These are phyloP conservation scores for Lycia hirtaria DNA, from an alignment of 2,888 invertebrate genomes.

Conservation along the genomic window DNA sequence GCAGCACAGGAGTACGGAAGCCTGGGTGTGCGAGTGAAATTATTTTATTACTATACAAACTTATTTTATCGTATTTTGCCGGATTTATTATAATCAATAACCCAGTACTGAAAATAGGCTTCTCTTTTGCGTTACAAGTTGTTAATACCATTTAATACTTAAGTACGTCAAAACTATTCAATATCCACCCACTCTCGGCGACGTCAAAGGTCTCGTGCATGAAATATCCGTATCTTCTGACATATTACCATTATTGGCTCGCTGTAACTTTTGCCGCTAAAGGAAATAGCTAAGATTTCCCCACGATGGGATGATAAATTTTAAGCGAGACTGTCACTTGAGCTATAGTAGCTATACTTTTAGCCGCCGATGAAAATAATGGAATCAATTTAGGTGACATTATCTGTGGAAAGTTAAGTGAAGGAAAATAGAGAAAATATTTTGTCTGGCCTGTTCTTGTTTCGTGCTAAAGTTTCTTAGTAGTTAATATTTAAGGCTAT, in stretches of 20 bases:
- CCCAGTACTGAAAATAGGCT: no score
- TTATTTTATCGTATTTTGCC: no score
- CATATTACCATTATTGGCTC: conserved; percentile 31
- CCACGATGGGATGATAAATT: conserved; percentile 60
- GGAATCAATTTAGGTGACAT: conserved; percentile 33
- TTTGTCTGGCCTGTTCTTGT: background rate
- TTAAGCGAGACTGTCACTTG: conserved; percentile 43
- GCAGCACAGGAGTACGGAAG: no score
- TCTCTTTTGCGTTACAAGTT: no score
- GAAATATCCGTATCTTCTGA: conserved; percentile 10
- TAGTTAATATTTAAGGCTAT: no score
- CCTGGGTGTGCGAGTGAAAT: no score
- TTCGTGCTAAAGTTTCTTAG: background rate
- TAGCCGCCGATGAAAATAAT: conserved; percentile 23
- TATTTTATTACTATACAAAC: no score
- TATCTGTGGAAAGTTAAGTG: conserved; percentile 6
- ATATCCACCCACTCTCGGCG: background rate
- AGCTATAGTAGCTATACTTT: conserved; percentile 36
- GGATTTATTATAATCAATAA: no score
- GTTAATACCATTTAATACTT: no score
- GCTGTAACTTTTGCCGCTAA: conserved; percentile 19
- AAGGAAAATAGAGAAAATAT: background rate
- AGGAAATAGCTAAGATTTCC: conserved; percentile 63
- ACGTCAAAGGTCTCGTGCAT: conserved; percentile 7
- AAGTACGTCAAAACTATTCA: background rate